phyloP scores from a whole-genome alignment of 2,797 vertebrate genomes.

The Sarcoramphus papa region DNA sequence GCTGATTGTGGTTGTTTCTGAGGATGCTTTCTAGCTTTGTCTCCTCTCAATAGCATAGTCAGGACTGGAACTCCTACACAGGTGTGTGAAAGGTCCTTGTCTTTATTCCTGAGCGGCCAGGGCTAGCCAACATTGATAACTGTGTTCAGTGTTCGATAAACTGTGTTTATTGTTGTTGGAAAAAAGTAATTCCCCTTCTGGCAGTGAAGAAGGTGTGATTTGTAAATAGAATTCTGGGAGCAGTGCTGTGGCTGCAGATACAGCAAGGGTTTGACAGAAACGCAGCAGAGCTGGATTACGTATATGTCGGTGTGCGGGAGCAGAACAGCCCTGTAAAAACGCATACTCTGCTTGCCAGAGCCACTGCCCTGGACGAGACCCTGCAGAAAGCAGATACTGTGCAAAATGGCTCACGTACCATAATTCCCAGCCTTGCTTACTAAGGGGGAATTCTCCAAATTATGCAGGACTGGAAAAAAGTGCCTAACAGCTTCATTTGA shows the following conservation, averaged over 20 bases:
- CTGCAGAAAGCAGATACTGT: background rate
- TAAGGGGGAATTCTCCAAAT: background rate
- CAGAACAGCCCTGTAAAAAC: background rate
- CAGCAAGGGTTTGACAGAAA: background rate
- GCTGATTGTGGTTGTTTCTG: background rate
- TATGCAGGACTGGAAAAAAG: background rate
- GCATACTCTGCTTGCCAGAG: background rate
- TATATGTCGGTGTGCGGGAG: background rate
- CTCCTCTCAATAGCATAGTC: background rate
- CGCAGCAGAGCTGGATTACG: background rate
- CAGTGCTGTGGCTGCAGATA: background rate
- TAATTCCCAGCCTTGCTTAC: background rate
- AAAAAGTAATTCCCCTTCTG: conserved; percentile 29
- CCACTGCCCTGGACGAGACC: background rate
- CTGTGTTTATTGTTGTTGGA: background rate
- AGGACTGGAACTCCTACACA: background rate
- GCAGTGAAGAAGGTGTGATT: background rate
- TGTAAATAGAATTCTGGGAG: conserved; percentile 28
- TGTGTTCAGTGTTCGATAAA: background rate
- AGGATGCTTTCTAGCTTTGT: conserved; percentile 9
- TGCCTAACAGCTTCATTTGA: background rate
- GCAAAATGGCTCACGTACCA: background rate
- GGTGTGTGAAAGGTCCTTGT: background rate
- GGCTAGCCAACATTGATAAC: conserved; percentile 1
- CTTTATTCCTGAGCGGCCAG: background rate